A percentile compares a stretch with the other conserved stretches of the same genome.
Conservation (phyloP, 2,888 invertebrate species). For the Rhaphigaster nebulosa region DNA sequence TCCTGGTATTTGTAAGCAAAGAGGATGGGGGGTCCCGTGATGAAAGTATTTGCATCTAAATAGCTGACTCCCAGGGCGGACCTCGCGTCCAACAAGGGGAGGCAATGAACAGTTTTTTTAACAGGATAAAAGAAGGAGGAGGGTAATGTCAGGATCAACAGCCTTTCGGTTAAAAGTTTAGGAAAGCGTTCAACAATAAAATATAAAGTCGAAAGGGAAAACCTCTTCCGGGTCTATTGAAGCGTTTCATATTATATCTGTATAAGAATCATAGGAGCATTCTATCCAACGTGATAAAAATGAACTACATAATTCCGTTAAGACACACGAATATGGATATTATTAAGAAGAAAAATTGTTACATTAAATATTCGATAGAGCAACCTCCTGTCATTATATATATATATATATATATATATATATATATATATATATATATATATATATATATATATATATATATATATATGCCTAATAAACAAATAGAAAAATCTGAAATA, state of each 20-base stretch:
- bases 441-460: no score
- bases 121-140: not conserved
- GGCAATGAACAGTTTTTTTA: not conserved
- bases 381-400: no score
- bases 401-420: no score
- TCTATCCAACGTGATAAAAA: not conserved
- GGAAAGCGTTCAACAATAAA: conserved; percentile 41
- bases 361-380: no score
- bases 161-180: not conserved
- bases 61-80: not conserved
- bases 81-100: not conserved
- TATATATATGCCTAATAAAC: no score
- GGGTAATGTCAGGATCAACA: not conserved
- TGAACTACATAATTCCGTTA: no score
- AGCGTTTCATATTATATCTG: not conserved
- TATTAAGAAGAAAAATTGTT: not conserved
- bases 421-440: no score
- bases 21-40: conserved; percentile 14
- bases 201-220: conserved; percentile 29
- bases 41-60: conserved; percentile 49
- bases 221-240: not conserved
- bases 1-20: conserved; percentile 29
- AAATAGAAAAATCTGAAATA: no score
- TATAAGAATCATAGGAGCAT: not conserved
- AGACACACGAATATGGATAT: not conserved